Base-by-base conservation (phyloP, 2,113 vertebrate species). In the Hemiprocne comata region DNA sequence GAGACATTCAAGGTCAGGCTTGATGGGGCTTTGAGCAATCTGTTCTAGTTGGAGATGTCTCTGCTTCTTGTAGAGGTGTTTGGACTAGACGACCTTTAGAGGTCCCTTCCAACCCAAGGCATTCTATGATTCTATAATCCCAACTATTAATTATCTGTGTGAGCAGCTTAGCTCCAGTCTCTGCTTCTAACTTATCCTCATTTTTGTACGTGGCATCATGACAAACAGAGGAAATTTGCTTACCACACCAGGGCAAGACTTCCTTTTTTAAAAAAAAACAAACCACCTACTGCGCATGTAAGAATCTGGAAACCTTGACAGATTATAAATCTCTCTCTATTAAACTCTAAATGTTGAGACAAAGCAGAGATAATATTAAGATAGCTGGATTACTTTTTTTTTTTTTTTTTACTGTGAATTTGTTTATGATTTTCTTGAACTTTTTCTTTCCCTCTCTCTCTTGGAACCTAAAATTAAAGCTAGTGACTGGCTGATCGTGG, bases 301-400 rank as follows among this genome's bases (percentile, higher is more conserved):
- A 66, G 21, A 95, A 92, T 77, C 73, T 95, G 58, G 72, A 96
- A 96, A 93, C 16, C 6, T 66, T 94, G 87, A 50, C 69, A 90
- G 62, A 89, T 89, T 85, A 90, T 79, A 71, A 92, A 95, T 89
- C 55, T 93, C 29, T 85, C 53, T 88, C 67, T 44, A 58, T 94
- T 89, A 67, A 9, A 74, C 55, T 88, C 92, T 13, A 89, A 58
- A 91, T 33, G 33, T 80, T 55, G 70, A 87, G 88, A 87, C 24
- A 90, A 71, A 95, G 60, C 51, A 75, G 74, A 69, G 50, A 81
- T 93, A 57, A 57, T 31, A 58, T 5, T 4, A 91, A 73, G 33
- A 91, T 92, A 86, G 86, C 36, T 15, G 44, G 76, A 69, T 75
- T 92, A 70, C 51, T 42, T 25, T 78, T 95, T 83, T 74, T 75